Percentiles rank a stretch among this genome's conserved stretches.
phyloP scores from a whole-genome alignment of 2,888 invertebrate species.

The Lagria hirta region DNA sequence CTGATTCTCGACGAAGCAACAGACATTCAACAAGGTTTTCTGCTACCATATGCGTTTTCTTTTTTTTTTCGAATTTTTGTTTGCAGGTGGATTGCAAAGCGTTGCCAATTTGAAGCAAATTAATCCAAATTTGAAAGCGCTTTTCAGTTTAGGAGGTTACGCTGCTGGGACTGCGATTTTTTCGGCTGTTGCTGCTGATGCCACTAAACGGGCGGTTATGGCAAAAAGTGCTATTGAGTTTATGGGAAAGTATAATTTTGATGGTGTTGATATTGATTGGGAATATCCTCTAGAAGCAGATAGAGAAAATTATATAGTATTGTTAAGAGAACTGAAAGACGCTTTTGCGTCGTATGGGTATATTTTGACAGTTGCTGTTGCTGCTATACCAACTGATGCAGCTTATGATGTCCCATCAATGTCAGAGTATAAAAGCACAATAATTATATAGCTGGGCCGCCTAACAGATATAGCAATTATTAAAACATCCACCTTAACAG shows the following conservation, averaged over 20 bases:
- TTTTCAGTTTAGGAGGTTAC: slow-evolving; percentile 38
- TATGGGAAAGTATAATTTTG: slow-evolving; percentile 35
- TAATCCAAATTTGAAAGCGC: slow-evolving; percentile 36
- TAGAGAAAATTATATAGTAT: slow-evolving; percentile 31
- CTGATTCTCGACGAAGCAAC: slow-evolving; percentile 30
- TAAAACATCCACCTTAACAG: no score
- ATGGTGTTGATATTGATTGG: slow-evolving; percentile 42
- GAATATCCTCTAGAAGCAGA: slow-evolving; percentile 35
- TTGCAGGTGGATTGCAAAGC: slow-evolving; percentile 32
- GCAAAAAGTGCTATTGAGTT: slow-evolving; percentile 36
- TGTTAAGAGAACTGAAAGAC: slow-evolving; percentile 40
- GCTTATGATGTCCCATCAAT: slow-evolving; percentile 62
- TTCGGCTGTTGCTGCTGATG: slow-evolving; percentile 30
- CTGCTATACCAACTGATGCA: slow-evolving; percentile 54
- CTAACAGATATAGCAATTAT: no score
- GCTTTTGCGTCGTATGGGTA: slow-evolving; percentile 57
- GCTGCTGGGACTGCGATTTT: slow-evolving; percentile 33
- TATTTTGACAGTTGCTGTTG: slow-evolving; percentile 60
- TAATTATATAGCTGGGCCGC: no score
- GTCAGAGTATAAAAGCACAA: slow-evolving; percentile 49
- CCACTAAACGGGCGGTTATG: slow-evolving; percentile 32
- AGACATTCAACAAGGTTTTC: slow-evolving; percentile 29
- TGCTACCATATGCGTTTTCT: slow-evolving; percentile 23
- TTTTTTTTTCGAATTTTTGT: not conserved
- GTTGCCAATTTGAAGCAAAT: slow-evolving; percentile 35